Evolutionary conservation across 1,140 invertebrate genomes (phyloP).

Genomic region (Orchestia grillus): DNA sequence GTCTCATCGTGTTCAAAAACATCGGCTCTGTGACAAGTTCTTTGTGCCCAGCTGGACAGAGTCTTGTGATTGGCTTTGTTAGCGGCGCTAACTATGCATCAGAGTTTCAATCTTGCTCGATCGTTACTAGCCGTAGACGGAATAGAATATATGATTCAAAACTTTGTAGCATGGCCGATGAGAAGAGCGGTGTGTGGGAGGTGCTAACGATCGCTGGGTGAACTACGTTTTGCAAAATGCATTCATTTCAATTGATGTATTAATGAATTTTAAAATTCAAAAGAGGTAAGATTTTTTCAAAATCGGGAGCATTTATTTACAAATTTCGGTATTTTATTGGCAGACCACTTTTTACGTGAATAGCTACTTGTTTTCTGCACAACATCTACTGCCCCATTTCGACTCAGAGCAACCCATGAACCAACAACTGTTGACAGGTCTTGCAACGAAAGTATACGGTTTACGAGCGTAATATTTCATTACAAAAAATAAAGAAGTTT

Average conservation of each 20-base stretch:
- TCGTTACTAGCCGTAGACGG: neutral
- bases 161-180: neutral
- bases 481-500: too few relatives aligned
- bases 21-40: neutral
- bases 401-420: too few relatives aligned
- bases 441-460: too few relatives aligned
- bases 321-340: neutral
- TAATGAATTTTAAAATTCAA: neutral
- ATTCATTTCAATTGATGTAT: too few relatives aligned
- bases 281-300: neutral
- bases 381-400: too few relatives aligned
- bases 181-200: neutral
- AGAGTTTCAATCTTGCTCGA: neutral
- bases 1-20: neutral
- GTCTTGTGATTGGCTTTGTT: neutral
- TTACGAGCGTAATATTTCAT: too few relatives aligned
- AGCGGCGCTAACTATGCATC: neutral
- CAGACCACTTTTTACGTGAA: too few relatives aligned
- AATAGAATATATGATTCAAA: neutral
- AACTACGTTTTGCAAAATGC: neutral
- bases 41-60: neutral
- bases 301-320: neutral
- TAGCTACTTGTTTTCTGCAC: too few relatives aligned
- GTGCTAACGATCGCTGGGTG: neutral
- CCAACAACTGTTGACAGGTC: too few relatives aligned